A percentile compares a stretch with the other conserved stretches of the same genome.
Conservation (phyloP, 35 echinoderm and acorn worm genomes). For the Strongylocentrotus purpuratus region DNA sequence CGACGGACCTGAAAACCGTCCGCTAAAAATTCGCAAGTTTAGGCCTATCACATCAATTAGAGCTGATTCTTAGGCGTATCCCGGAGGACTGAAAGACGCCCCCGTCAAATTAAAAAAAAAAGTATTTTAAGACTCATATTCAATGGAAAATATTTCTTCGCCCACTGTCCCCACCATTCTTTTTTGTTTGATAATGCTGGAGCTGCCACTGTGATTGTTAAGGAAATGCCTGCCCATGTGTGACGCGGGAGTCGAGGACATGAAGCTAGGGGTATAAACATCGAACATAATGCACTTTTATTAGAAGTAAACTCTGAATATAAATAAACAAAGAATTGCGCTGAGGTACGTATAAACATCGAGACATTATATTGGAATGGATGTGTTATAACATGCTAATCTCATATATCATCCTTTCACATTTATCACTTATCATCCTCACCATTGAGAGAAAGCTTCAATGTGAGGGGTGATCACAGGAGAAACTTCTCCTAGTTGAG, state of each 20-base stretch:
- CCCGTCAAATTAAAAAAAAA: too few relatives aligned
- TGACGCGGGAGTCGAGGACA: not conserved
- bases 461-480: not conserved
- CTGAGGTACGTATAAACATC: not conserved
- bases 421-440: not conserved
- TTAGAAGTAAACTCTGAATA: conserved; percentile 13
- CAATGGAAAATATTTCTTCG: too few relatives aligned
- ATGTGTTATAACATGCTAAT: not conserved
- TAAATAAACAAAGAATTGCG: conserved; percentile 12
- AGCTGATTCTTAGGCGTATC: too few relatives aligned
- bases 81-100: too few relatives aligned
- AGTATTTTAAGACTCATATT: too few relatives aligned
- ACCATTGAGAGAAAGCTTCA: not conserved
- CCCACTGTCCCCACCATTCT: too few relatives aligned
- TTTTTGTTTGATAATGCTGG: not conserved
- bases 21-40: too few relatives aligned
- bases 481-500: not conserved
- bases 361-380: not conserved
- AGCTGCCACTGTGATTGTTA: not conserved
- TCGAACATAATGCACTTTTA: not conserved
- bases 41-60: too few relatives aligned
- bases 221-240: not conserved
- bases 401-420: not conserved
- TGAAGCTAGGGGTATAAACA: not conserved
- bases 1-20: too few relatives aligned